Conservation (phyloP, 1,140 invertebrate genomes). For the Halictus rubicundus region DNA sequence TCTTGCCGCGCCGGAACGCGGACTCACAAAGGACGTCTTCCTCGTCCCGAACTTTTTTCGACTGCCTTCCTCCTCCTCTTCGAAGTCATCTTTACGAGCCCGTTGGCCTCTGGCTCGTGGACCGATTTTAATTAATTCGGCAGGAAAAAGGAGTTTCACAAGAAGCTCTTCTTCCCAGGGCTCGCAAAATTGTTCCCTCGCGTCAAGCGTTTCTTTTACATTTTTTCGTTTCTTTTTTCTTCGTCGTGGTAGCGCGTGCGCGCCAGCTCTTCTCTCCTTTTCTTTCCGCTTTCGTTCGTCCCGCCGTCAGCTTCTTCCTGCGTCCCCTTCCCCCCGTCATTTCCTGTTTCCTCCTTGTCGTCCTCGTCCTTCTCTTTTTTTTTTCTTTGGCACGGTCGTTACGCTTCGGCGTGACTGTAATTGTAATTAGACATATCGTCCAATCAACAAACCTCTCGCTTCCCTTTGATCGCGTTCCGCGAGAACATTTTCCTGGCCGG, state of each 20-base stretch:
- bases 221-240: too few relatives aligned
- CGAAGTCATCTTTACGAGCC: slow-evolving; percentile 31
- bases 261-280: neutral
- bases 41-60: slow-evolving; percentile 17
- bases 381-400: neutral
- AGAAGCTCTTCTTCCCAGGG: slow-evolving; percentile 4
- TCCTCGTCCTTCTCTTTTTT: neutral
- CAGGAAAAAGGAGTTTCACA: slow-evolving; percentile 35
- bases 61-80: neutral
- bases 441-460: neutral
- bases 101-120: slow-evolving; percentile 2
- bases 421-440: slow-evolving; percentile 22
- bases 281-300: neutral
- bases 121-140: slow-evolving; percentile 62
- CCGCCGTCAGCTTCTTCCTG: neutral
- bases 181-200: slow-evolving; percentile 1
- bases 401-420: slow-evolving; percentile 19
- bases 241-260: neutral
- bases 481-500: neutral
- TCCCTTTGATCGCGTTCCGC: slow-evolving; percentile 12
- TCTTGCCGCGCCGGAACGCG: slow-evolving; percentile 9
- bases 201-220: slow-evolving; percentile 19
- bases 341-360: neutral
- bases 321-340: too few relatives aligned
- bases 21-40: slow-evolving; percentile 17